Conservation (phyloP, 2,797 vertebrate species). For the Naso thynnoides region DNA sequence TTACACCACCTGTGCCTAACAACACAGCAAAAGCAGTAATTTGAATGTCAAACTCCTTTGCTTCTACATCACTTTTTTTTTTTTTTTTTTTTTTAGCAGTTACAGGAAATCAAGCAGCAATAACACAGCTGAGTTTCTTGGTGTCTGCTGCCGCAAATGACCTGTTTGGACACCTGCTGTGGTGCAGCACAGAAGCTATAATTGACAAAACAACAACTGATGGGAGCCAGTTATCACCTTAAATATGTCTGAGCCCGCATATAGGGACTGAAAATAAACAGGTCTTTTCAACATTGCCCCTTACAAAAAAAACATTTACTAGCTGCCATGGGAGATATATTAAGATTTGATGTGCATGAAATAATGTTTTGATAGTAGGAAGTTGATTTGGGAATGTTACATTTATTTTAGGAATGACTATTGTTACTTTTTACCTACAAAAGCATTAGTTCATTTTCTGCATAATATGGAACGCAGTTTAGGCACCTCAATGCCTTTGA, state of each 20-base stretch:
- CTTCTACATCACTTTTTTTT: constrained; percentile 8
- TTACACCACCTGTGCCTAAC: background rate
- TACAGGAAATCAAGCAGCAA: constrained; percentile 13
- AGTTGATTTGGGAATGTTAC: background rate
- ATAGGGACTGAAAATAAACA: constrained; percentile 22
- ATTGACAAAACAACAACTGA: constrained; percentile 48
- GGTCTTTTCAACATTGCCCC: background rate
- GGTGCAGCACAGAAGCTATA: constrained; percentile 31
- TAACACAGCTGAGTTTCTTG: constrained; percentile 26
- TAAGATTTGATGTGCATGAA: constrained; percentile 5
- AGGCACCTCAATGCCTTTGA: background rate
- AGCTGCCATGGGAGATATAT: background rate
- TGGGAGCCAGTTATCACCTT: constrained; percentile 23
- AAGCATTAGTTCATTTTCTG: background rate
- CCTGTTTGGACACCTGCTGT: constrained; percentile 51
- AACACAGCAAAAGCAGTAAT: constrained; percentile 7
- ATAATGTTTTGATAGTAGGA: background rate
- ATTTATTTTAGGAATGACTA: background rate
- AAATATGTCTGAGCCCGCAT: constrained; percentile 15
- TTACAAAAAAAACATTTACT: background rate
- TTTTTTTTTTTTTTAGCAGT: constrained; percentile 21
- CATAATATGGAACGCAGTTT: too few relatives aligned
- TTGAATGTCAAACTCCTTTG: constrained; percentile 24
- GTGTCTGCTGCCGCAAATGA: constrained; percentile 50
- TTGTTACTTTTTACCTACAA: background rate